A percentile compares a stretch with the other conserved stretches of the same genome.
Evolutionary conservation across 2,113 vertebrate species (phyloP).

Genomic region (Pteronura brasiliensis): DNA sequence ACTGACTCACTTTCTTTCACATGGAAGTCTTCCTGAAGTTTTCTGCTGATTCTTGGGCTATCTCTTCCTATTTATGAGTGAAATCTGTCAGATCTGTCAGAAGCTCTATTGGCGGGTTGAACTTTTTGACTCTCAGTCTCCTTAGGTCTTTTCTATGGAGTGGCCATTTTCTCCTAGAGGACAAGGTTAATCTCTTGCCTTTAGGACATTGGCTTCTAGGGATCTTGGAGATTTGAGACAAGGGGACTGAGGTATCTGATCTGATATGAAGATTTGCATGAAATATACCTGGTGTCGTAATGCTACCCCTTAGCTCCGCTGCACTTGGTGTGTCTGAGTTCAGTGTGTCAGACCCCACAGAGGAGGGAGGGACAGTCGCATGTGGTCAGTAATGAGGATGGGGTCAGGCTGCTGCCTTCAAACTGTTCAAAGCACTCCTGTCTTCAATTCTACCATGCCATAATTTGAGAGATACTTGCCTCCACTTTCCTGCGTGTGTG

Average conservation of each 20-base stretch:
- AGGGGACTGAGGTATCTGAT: not conserved
- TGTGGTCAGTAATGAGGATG: not conserved
- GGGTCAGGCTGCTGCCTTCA: not conserved
- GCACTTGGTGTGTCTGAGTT: not conserved
- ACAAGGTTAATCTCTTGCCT: not conserved
- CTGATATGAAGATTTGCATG: not conserved
- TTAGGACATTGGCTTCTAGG: not conserved
- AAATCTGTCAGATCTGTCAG: not conserved
- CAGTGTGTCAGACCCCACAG: not conserved
- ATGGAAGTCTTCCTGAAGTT: not conserved
- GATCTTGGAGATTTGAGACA: not conserved
- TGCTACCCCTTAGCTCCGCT: not conserved
- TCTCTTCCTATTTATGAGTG: not conserved
- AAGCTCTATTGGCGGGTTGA: not conserved
- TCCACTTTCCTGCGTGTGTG: not conserved
- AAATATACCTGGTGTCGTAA: not conserved
- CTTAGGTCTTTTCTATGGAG: not conserved
- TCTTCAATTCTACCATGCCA: not conserved
- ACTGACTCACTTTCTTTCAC: not conserved
- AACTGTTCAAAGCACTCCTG: not conserved
- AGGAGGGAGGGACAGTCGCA: not conserved
- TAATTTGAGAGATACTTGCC: not conserved
- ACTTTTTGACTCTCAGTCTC: not conserved
- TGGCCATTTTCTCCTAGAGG: not conserved
- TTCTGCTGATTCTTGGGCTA: not conserved